Evolutionary conservation across 1,140 invertebrate genomes (phyloP).

Genomic region (Homarus americanus): DNA sequence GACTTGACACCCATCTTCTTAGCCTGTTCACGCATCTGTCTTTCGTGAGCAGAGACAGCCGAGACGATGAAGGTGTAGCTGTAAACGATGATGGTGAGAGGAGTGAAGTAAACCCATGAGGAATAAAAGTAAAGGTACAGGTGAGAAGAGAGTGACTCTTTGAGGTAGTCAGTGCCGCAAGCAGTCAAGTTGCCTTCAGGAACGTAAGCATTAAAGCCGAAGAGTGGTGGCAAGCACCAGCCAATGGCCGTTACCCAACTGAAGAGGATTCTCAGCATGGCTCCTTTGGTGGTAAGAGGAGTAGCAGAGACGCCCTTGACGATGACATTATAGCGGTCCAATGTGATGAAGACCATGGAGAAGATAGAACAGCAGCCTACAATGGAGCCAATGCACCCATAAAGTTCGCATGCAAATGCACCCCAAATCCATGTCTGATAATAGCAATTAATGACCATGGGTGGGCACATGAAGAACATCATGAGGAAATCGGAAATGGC

Average conservation of each 20-base stretch:
- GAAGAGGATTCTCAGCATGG: neutral
- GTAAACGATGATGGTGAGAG: slow-evolving; percentile 9
- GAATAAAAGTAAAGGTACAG: neutral
- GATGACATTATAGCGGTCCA: slow-evolving; percentile 43
- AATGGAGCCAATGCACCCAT: neutral
- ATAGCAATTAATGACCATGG: slow-evolving; percentile 55
- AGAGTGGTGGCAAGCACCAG: neutral
- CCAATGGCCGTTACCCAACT: neutral
- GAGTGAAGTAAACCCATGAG: neutral
- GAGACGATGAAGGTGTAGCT: slow-evolving; percentile 6
- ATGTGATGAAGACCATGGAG: slow-evolving; percentile 31
- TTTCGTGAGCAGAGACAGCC: slow-evolving; percentile 13
- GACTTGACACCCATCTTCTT: slow-evolving; percentile 23
- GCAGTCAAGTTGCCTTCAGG: neutral
- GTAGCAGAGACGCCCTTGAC: neutral
- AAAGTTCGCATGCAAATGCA: slow-evolving; percentile 31
- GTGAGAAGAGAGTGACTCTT: neutral
- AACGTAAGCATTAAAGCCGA: neutral
- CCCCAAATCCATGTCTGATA: slow-evolving; percentile 49
- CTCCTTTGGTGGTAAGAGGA: neutral
- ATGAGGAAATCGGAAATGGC: slow-evolving; percentile 57
- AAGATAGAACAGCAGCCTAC: slow-evolving; percentile 25
- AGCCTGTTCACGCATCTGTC: slow-evolving; percentile 7
- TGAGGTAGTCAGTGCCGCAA: neutral
- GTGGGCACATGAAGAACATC: slow-evolving; percentile 56